phyloP scores from a whole-genome alignment of 2,888 invertebrate genomes.

The Nemoura dubitans region DNA sequence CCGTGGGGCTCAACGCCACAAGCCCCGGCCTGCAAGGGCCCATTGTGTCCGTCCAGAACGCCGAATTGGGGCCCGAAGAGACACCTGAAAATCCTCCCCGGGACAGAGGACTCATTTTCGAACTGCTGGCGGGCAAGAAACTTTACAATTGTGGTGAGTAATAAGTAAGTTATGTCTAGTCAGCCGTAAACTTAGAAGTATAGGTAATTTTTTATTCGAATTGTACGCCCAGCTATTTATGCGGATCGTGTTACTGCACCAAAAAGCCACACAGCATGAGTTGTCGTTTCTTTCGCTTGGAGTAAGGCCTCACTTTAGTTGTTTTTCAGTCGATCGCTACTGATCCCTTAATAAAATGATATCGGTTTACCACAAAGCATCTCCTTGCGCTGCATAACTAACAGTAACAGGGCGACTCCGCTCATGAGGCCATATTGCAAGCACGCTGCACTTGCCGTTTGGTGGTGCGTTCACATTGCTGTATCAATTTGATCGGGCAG shows the following conservation, averaged over 20 bases:
- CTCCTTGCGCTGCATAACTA: too few relatives aligned
- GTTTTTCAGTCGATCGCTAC: not conserved
- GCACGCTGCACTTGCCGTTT: too few relatives aligned
- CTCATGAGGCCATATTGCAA: too few relatives aligned
- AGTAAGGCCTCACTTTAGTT: not conserved
- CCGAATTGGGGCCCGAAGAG: not conserved
- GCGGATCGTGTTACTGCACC: not conserved
- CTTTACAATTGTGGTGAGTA: slow-evolving; percentile 22
- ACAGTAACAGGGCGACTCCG: too few relatives aligned
- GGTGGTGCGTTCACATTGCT: too few relatives aligned
- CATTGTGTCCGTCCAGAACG: not conserved
- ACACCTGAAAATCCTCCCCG: not conserved
- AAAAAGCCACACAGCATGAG: not conserved
- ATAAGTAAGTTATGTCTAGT: not conserved
- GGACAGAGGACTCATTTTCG: not conserved
- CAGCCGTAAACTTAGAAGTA: not conserved
- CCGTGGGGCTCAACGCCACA: not conserved
- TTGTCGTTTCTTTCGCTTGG: not conserved
- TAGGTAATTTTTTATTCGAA: not conserved
- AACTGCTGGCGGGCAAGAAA: not conserved
- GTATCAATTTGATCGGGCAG: too few relatives aligned
- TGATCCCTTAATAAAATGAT: too few relatives aligned
- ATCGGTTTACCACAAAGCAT: too few relatives aligned
- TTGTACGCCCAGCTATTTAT: not conserved
- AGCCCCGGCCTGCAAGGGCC: not conserved